A percentile compares a stretch with the other conserved stretches of the same genome.
Conservation (phyloP, 2,113 vertebrate genomes). For the Silurus glanis region DNA sequence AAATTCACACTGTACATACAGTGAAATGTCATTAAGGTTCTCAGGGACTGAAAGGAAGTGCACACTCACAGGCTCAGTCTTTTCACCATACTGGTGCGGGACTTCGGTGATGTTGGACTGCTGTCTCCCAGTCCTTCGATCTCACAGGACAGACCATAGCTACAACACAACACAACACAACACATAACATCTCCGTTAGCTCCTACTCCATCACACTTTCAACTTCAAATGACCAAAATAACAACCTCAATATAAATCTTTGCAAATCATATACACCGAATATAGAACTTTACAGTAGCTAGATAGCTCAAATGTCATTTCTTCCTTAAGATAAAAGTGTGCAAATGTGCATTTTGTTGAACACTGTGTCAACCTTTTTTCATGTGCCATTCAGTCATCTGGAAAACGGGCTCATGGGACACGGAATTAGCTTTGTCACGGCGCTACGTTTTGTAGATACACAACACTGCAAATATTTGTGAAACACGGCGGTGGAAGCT, state of each 20-base stretch:
- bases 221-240: background rate
- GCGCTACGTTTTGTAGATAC: too few relatives aligned
- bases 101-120: constrained; percentile 81
- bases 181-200: background rate
- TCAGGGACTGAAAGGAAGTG: background rate
- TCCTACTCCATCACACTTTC: background rate
- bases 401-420: background rate
- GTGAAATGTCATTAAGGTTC: too few relatives aligned
- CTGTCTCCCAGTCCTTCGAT: constrained; percentile 81
- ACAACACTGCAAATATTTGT: too few relatives aligned
- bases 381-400: background rate
- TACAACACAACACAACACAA: constrained; percentile 58
- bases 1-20: too few relatives aligned
- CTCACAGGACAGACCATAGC: constrained; percentile 84
- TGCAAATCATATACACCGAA: background rate
- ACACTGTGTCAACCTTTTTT: background rate
- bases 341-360: too few relatives aligned
- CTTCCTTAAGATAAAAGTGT: too few relatives aligned
- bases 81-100: constrained; percentile 93
- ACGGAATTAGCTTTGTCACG: background rate
- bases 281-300: background rate
- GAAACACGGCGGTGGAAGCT: background rate
- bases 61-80: constrained; percentile 90
- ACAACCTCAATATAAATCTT: background rate
- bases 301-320: background rate